These are phyloP conservation scores for Macrocentrus cingulum DNA, from an alignment of 1,140 invertebrate genomes.

Conservation along the genomic window DNA sequence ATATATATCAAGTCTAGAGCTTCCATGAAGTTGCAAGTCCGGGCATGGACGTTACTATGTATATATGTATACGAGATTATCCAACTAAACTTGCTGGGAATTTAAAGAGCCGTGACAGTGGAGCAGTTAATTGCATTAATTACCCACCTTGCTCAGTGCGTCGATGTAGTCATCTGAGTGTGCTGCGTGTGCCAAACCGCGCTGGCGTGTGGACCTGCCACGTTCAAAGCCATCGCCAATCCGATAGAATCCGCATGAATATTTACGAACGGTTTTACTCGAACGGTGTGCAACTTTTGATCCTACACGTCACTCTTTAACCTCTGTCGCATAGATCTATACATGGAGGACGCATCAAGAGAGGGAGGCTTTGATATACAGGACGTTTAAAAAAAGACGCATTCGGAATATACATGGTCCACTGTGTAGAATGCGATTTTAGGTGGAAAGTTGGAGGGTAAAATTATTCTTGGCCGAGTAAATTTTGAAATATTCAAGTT, in stretches of 20 bases:
- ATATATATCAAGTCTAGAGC: too few species aligned
- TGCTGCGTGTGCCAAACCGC: slow-evolving; percentile 3
- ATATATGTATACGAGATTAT: not conserved
- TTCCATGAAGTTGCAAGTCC: too few species aligned
- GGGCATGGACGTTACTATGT: too few species aligned
- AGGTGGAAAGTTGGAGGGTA: too few species aligned
- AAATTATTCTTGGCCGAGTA: too few species aligned
- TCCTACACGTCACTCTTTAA: not conserved
- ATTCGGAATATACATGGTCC: too few species aligned
- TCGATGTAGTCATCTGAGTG: not conserved
- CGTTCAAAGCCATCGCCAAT: not conserved
- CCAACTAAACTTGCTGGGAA: not conserved
- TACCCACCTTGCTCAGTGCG: slow-evolving; percentile 3
- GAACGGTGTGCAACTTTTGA: not conserved
- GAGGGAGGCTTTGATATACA: too few species aligned
- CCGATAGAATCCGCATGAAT: not conserved
- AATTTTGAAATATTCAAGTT: too few species aligned
- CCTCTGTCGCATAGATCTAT: not conserved
- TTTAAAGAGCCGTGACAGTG: not conserved
- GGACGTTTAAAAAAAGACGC: too few species aligned
- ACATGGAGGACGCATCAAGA: not conserved
- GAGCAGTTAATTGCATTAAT: slow-evolving; percentile 6
- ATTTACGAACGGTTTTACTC: slow-evolving; percentile 3
- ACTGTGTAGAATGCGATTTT: too few species aligned
- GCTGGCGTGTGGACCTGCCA: not conserved